A percentile compares a stretch with the other conserved stretches of the same genome.
These are phyloP conservation scores for Otolemur garnettii DNA, from an alignment of 2,113 vertebrate species.

Conservation along the genomic window DNA sequence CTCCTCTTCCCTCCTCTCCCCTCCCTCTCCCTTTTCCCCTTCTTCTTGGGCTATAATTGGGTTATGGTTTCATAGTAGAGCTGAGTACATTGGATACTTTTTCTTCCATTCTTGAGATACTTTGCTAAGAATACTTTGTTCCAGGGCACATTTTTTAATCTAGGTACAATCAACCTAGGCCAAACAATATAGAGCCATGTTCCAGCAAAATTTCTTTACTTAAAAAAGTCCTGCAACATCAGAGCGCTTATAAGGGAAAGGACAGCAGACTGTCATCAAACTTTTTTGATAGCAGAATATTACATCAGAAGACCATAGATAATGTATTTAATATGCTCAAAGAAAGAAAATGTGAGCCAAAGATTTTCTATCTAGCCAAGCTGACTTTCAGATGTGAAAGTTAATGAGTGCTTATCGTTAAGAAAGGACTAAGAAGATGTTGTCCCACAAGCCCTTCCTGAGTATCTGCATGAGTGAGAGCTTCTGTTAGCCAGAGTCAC, in stretches of 20 bases:
- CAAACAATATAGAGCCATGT: background rate
- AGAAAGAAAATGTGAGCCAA: background rate
- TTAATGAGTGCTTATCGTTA: background rate
- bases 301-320: no score
- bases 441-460: background rate
- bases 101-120: no score
- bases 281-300: background rate
- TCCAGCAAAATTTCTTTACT: background rate
- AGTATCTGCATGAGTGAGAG: background rate
- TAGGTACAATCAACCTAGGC: background rate
- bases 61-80: no score
- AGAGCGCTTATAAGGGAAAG: background rate
- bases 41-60: no score
- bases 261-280: background rate
- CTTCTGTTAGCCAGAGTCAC: background rate
- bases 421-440: no score
- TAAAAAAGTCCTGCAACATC: background rate
- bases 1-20: no score
- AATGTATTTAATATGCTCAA: background rate
- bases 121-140: no score
- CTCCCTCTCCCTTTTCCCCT: no score
- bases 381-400: background rate
- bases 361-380: background rate
- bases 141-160: background rate
- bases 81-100: no score